phyloP scores from a whole-genome alignment of 2,797 vertebrate genomes.

The Notoglanidium macrostoma region DNA sequence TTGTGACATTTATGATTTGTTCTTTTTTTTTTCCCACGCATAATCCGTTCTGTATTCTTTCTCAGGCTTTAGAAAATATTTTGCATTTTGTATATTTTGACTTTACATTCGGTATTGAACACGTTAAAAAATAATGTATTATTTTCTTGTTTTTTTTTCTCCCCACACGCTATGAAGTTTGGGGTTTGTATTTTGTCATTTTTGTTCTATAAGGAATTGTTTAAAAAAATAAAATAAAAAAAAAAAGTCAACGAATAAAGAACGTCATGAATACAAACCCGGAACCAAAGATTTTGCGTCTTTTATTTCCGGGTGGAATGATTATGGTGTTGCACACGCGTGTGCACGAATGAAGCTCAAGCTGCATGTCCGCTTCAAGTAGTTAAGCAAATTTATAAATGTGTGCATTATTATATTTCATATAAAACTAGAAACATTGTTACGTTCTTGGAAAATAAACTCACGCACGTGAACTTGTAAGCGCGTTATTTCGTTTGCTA shows the following conservation, averaged over 20 bases:
- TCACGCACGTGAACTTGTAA: background rate
- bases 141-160: background rate
- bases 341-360: background rate
- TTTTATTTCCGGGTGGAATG: background rate
- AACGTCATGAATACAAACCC: background rate
- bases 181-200: background rate
- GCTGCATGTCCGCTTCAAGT: background rate
- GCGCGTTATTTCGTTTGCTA: background rate
- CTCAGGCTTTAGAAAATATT: background rate
- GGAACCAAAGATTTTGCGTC: background rate
- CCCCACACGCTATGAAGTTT: background rate
- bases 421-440: background rate
- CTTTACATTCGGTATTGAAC: background rate
- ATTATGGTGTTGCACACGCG: background rate
- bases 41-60: background rate
- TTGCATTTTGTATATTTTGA: no score
- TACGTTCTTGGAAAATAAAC: background rate
- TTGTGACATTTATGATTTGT: constrained; percentile 8
- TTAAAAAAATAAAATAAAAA: background rate
- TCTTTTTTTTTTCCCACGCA: background rate
- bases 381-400: background rate
- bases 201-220: background rate
- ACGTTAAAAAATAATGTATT: background rate
- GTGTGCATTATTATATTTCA: background rate
- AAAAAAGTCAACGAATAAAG: background rate